Base-by-base conservation (phyloP, 2,888 invertebrate genomes). In the Atrina japonica region DNA sequence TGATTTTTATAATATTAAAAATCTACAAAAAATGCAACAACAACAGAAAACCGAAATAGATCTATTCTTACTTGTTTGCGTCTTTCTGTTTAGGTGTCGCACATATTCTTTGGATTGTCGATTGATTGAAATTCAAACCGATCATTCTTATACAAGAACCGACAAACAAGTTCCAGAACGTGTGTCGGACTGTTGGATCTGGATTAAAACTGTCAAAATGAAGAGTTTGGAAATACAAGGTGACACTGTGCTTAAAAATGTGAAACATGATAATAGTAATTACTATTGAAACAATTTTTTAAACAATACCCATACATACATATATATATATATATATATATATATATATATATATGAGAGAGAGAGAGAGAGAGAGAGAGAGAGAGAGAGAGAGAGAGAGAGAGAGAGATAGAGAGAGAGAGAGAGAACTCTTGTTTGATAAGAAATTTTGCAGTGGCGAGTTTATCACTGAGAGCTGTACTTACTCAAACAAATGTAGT, bases 111-210 rank as follows among this genome's bases (percentile, higher is more conserved):
- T 83, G 82, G 1, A 81, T 65, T 0, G 80, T 70, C 9, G 81
- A 70, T 56, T 83, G 82, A 66, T 75, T 78, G 50, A 78, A 77
- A 16, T 66, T 75, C n/a, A 80, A 52, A 11, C 73, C 56, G 40
- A 78, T 66, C 14, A 75, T 66, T 18, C 78, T 64, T 45, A 79
- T 55, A 30, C 75, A 53, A 7, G 72, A 43, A 25, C 81, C 80
- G 23, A 78, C 11, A 21, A 79, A 66, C 3, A 81, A 55, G 27
- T 67, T 78, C 78, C 77, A 78, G 35, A 81, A 80, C 0, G 81
- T 81, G 67, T 83, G 83, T 9, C 83, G 74, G 18, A 76, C 65
- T 29, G 74, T 73, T 3, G 83, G 83, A 50, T 81, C 76, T 6
- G 70, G 66, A 30, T 76, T 75, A 66, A 78, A 80, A 29, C 82